A percentile compares a stretch with the other conserved stretches of the same genome.
Conservation (phyloP, 2,113 vertebrate genomes). For the Delphinus delphis region DNA sequence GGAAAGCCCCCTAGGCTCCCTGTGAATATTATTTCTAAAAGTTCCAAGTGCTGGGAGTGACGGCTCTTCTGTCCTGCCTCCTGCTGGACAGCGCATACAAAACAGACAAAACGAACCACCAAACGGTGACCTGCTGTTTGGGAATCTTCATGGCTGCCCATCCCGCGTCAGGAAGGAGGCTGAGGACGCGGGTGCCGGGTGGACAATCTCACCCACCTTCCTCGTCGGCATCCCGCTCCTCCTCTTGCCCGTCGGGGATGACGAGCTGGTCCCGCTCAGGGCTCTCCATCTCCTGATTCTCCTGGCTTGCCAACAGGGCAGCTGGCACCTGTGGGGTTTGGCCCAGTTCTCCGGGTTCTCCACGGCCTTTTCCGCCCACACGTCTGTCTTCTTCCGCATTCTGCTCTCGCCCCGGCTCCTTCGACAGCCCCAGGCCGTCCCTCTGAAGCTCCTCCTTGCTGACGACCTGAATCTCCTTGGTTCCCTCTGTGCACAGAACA, state of each 20-base stretch:
- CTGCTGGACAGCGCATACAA: accelerated
- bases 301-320: background rate
- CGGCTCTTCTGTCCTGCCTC: background rate
- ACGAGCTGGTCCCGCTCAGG: constrained; percentile 82
- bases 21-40: background rate
- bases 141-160: background rate
- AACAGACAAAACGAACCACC: background rate
- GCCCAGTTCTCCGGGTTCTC: background rate
- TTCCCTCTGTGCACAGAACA: constrained; percentile 70
- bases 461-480: background rate
- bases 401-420: constrained; percentile 26
- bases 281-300: constrained; percentile 71
- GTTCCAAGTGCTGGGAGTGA: background rate
- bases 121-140: accelerated
- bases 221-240: constrained; percentile 2
- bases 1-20: background rate
- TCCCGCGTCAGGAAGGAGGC: background rate
- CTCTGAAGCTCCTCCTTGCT: constrained; percentile 36
- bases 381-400: background rate
- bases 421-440: background rate
- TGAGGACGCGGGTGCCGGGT: accelerated
- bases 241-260: constrained; percentile 48
- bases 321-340: background rate
- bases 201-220: constrained; percentile 72
- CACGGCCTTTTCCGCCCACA: accelerated